These are phyloP conservation scores for Bombycilla garrulus DNA, from an alignment of 2,113 vertebrate genomes.

Conservation along the genomic window DNA sequence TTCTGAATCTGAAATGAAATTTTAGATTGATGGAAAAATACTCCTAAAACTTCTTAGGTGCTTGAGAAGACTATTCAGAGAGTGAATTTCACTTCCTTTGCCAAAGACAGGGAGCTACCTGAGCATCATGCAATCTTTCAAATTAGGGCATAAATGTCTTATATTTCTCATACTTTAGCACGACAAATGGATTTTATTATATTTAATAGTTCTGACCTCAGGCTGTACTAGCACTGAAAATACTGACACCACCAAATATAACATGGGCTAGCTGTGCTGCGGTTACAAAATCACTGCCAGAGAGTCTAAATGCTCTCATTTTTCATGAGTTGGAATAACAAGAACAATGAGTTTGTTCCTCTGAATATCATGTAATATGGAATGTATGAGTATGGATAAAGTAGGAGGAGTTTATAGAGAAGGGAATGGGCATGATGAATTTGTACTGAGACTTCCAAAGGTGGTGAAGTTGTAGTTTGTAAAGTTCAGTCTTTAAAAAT, in stretches of 20 bases:
- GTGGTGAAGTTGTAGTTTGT: neutral
- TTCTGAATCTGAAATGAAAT: neutral
- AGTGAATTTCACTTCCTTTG: neutral
- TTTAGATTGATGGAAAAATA: neutral
- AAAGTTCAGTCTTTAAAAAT: neutral
- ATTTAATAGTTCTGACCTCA: neutral
- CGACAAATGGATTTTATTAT: neutral
- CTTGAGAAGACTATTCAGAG: neutral
- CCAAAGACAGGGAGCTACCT: neutral
- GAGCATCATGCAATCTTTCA: neutral
- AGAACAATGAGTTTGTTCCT: neutral
- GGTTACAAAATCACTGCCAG: neutral
- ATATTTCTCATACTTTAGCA: neutral
- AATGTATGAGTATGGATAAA: neutral
- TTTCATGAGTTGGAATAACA: neutral
- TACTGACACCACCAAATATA: neutral
- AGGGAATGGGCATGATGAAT: neutral
- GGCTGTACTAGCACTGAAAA: neutral
- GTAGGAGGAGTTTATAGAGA: neutral
- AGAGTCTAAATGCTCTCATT: neutral
- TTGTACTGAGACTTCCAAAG: neutral
- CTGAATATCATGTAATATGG: fast-evolving
- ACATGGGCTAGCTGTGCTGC: neutral
- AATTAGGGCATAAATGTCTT: neutral
- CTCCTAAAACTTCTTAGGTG: neutral